Evolutionary conservation across 2,888 invertebrate genomes (phyloP).

Genomic region (Colostygia pectinataria): DNA sequence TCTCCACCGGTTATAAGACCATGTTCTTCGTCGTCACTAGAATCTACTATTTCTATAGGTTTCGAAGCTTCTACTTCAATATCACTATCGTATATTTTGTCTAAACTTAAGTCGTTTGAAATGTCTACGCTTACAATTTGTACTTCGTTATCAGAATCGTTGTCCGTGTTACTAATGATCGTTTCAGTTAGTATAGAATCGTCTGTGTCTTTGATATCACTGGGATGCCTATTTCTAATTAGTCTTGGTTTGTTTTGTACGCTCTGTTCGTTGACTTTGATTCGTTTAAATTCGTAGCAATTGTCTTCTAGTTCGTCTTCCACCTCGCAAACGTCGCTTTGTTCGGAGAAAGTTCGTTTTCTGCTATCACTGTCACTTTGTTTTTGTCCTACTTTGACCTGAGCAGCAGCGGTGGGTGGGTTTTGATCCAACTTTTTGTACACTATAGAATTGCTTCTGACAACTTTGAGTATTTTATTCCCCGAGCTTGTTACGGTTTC

Average conservation of each 20-base stretch:
- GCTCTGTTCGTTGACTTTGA: conserved; percentile 60
- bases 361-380: conserved; percentile 51
- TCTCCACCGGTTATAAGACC: conserved; percentile 44
- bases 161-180: conserved; percentile 49
- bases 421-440: conserved; percentile 68
- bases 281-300: conserved; percentile 69
- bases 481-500: conserved; percentile 69
- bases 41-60: conserved; percentile 63
- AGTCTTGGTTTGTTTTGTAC: conserved; percentile 58
- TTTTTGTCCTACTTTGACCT: conserved; percentile 50
- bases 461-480: conserved; percentile 75
- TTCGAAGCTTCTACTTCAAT: conserved; percentile 61
- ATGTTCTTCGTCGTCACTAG: conserved; percentile 63
- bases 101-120: conserved; percentile 47
- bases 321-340: conserved; percentile 62
- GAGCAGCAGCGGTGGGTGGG: conserved; percentile 41
- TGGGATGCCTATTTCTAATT: conserved; percentile 59
- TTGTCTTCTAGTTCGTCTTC: conserved; percentile 70
- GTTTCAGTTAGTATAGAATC: conserved; percentile 36
- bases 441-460: conserved; percentile 72
- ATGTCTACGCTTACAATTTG: conserved; percentile 66
- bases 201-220: conserved; percentile 45
- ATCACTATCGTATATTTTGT: conserved; percentile 54
- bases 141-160: conserved; percentile 70
- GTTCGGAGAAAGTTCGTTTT: conserved; percentile 69